Percentiles rank a stretch among this genome's conserved stretches.
phyloP scores from a whole-genome alignment of 2,888 invertebrate genomes.

The Trichogramma dendrolimi region DNA sequence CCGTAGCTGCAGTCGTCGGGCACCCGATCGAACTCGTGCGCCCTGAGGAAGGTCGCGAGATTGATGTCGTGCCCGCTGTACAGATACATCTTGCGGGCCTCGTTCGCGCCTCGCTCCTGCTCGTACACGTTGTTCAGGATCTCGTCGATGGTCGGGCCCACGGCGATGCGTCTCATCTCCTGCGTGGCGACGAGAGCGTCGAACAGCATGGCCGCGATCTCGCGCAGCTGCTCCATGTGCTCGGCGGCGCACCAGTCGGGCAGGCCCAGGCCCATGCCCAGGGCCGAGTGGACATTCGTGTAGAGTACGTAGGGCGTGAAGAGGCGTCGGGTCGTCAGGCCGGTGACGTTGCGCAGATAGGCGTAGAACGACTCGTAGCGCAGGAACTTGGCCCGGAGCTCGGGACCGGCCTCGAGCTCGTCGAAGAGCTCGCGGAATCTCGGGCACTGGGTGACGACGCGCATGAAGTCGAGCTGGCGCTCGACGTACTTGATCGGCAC shows the following conservation, averaged over 20 bases:
- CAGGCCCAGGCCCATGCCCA: neutral
- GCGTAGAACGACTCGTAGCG: no score
- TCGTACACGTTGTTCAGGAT: neutral
- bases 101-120: no score
- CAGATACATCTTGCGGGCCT: neutral
- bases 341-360: no score
- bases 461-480: no score
- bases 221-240: slow-evolving; percentile 18
- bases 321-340: no score
- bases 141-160: neutral
- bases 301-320: no score
- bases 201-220: neutral
- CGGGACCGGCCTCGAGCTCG: no score
- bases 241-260: slow-evolving; percentile 5
- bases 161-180: neutral
- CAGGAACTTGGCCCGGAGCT: no score
- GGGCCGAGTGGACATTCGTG: no score
- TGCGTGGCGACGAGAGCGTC: neutral
- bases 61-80: slow-evolving; percentile 3
- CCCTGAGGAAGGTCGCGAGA: neutral
- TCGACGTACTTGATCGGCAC: no score
- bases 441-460: no score
- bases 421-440: no score
- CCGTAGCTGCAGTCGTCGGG: neutral
- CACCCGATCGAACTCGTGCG: neutral